These are phyloP conservation scores for Drosophila bipectinata DNA, from an alignment of 1,140 invertebrate species.

Conservation along the genomic window DNA sequence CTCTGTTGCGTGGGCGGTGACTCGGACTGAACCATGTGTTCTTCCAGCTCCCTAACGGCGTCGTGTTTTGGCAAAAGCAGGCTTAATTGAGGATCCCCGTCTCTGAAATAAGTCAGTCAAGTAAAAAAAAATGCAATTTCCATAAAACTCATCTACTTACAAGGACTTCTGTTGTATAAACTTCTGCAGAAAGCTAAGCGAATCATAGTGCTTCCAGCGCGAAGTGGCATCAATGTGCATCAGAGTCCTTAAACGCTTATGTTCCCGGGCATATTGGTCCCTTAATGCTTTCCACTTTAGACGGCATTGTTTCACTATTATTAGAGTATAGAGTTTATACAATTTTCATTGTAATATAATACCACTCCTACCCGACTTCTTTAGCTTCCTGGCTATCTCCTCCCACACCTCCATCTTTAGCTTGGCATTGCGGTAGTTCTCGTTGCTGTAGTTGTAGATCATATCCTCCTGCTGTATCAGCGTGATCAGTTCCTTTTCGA, in stretches of 20 bases:
- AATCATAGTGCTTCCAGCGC: constrained; percentile 82
- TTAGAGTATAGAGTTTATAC: neutral
- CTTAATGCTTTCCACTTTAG: constrained; percentile 79
- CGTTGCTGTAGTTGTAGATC: constrained; percentile 77
- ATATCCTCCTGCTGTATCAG: constrained; percentile 76
- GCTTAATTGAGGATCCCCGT: constrained; percentile 56
- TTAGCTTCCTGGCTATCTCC: constrained; percentile 77
- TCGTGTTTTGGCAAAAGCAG: constrained; percentile 66
- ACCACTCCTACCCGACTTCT: constrained; percentile 62
- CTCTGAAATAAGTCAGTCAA: constrained; percentile 38
- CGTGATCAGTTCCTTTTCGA: constrained; percentile 76
- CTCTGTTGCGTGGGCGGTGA: constrained; percentile 47
- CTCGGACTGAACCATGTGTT: constrained; percentile 56
- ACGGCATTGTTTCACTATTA: constrained; percentile 72
- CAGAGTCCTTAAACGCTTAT: constrained; percentile 72
- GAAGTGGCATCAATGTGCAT: constrained; percentile 61
- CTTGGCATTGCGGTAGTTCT: constrained; percentile 79
- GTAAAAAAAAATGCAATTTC: neutral
- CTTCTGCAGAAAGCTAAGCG: constrained; percentile 72
- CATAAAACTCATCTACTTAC: constrained; percentile 36
- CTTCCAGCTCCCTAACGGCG: constrained; percentile 56
- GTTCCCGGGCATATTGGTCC: constrained; percentile 82
- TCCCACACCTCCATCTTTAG: constrained; percentile 76
- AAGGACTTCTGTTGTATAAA: constrained; percentile 77
- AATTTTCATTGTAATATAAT: neutral